Conservation (phyloP, 2,888 invertebrate genomes). For the Horisme vitalbata region DNA sequence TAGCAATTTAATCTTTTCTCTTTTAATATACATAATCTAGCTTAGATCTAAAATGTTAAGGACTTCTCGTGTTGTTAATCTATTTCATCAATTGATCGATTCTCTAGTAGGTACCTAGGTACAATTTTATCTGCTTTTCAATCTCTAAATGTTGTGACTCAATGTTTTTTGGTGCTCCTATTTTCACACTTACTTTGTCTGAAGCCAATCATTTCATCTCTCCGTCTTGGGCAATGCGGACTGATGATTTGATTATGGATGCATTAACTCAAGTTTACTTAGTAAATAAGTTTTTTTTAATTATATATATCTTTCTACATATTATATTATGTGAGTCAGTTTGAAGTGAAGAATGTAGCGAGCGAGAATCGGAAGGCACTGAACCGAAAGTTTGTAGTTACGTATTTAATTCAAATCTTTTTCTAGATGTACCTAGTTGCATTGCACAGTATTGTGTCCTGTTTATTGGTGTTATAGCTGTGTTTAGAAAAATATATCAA, state of each 20-base stretch:
- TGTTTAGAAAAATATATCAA: conserved; percentile 10
- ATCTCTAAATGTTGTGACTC: conserved; percentile 61
- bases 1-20: no score
- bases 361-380: conserved; percentile 1
- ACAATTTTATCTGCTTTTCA: conserved; percentile 17
- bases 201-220: conserved; percentile 60
- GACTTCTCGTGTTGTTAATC: neutral
- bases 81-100: no score
- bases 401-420: no score
- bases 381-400: neutral
- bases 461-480: conserved; percentile 28
- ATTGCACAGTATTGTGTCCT: no score
- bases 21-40: no score
- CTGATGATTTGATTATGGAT: conserved; percentile 62
- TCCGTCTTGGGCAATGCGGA: conserved; percentile 81
- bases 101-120: no score
- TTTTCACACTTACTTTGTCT: conserved; percentile 22
- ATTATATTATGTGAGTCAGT: conserved; percentile 7
- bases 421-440: no score
- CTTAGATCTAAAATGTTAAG: no score
- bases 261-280: no score
- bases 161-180: conserved; percentile 32
- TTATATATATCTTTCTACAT: conserved; percentile 7
- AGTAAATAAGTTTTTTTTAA: no score
- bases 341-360: conserved; percentile 5